phyloP scores from a whole-genome alignment of 2,113 vertebrate genomes.

The Aldabrachelys gigantea region DNA sequence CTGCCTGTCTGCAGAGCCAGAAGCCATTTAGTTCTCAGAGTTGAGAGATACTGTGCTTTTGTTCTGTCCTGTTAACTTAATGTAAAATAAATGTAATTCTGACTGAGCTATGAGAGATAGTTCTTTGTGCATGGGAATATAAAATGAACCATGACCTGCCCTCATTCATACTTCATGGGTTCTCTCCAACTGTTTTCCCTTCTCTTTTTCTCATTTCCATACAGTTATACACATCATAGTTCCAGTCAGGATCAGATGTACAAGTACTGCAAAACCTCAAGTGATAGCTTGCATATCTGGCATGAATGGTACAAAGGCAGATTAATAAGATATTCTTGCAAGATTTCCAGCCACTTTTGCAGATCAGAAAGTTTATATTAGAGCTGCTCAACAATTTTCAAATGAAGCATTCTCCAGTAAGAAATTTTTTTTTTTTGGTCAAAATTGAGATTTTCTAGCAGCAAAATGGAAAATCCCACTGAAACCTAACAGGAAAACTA shows the following conservation, averaged over 20 bases:
- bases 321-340: not conserved
- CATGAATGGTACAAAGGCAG: not conserved
- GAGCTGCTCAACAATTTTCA: not conserved
- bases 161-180: not conserved
- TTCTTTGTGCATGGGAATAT: not conserved
- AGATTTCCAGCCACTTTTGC: not conserved
- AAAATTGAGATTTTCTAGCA: too few relatives aligned
- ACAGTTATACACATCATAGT: too few relatives aligned
- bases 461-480: too few relatives aligned
- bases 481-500: too few relatives aligned
- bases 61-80: slow-evolving; percentile 17
- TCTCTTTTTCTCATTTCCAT: not conserved
- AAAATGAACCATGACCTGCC: not conserved
- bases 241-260: not conserved
- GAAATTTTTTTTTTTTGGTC: too few relatives aligned
- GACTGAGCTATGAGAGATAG: not conserved
- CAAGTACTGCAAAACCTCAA: not conserved
- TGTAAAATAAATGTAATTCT: not conserved
- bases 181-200: not conserved
- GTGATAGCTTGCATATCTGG: not conserved
- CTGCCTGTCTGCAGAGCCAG: not conserved
- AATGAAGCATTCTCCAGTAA: not conserved
- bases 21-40: not conserved
- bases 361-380: not conserved
- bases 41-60: slow-evolving; percentile 34